These are phyloP conservation scores for Diadema setosum DNA, from an alignment of 35 echinoderm and acorn worm species.

Conservation along the genomic window DNA sequence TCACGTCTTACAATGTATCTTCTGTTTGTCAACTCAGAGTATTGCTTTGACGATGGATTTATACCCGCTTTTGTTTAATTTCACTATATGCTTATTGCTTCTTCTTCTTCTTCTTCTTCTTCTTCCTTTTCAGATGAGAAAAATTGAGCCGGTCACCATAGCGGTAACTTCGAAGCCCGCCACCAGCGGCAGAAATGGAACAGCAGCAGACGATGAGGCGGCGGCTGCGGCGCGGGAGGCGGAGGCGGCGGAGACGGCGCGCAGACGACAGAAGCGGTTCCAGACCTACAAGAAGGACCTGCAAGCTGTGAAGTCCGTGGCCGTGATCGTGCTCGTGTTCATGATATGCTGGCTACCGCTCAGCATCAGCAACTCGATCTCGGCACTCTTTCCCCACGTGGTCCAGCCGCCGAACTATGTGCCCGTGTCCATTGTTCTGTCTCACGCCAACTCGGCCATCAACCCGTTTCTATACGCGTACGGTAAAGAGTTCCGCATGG, in stretches of 20 bases:
- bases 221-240: not conserved
- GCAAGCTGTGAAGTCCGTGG: slow-evolving; percentile 53
- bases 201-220: not conserved
- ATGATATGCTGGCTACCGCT: slow-evolving; percentile 61
- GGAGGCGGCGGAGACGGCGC: not conserved
- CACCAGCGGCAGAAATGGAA: not conserved
- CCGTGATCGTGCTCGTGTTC: slow-evolving; percentile 52
- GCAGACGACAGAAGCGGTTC: slow-evolving; percentile 24
- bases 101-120: not conserved
- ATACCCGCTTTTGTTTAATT: not conserved
- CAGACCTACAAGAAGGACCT: slow-evolving; percentile 51
- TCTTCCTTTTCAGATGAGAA: slow-evolving; percentile 28
- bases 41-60: no score
- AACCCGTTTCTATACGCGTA: slow-evolving; percentile 66
- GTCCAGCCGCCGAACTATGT: not conserved
- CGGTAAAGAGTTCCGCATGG: slow-evolving; percentile 49
- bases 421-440: slow-evolving; percentile 25
- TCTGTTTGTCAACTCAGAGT: no score
- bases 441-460: slow-evolving; percentile 50
- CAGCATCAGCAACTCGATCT: slow-evolving; percentile 31
- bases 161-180: not conserved
- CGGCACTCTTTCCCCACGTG: not conserved
- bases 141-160: not conserved
- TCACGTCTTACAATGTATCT: no score
- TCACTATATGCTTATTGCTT: not conserved